A percentile compares a stretch with the other conserved stretches of the same genome.
Evolutionary conservation across 1,140 invertebrate genomes (phyloP).

Genomic region (Formica exsecta): DNA sequence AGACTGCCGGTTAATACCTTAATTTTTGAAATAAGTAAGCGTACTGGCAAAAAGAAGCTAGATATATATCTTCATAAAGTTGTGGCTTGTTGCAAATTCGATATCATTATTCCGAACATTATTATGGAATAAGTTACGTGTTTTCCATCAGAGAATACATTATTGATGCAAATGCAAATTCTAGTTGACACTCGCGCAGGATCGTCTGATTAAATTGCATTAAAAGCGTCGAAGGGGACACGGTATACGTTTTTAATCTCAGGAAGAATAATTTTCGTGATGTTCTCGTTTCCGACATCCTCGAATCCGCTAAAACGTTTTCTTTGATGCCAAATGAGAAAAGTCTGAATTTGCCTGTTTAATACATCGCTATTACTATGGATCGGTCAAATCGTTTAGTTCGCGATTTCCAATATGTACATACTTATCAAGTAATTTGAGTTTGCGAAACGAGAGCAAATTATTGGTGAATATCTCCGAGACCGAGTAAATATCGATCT

Average conservation of each 20-base stretch:
- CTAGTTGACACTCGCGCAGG: neutral
- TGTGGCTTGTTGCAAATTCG: slow-evolving; percentile 44
- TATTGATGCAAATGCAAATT: slow-evolving; percentile 40
- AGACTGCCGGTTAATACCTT: slow-evolving; percentile 28
- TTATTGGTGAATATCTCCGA: slow-evolving; percentile 22
- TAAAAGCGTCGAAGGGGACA: neutral
- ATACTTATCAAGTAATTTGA: slow-evolving; percentile 32
- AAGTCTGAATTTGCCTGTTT: neutral
- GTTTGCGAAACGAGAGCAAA: slow-evolving; percentile 34
- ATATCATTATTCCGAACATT: slow-evolving; percentile 35
- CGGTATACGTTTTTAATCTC: slow-evolving; percentile 14
- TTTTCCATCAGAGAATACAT: slow-evolving; percentile 24
- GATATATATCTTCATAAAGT: slow-evolving; percentile 16
- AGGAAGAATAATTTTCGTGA: neutral
- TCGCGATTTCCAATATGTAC: slow-evolving; percentile 17
- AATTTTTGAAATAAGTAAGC: slow-evolving; percentile 58
- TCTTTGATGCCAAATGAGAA: neutral
- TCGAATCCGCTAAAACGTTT: neutral
- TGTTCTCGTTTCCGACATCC: neutral
- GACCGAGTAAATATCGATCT: slow-evolving; percentile 42
- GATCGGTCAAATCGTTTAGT: neutral
- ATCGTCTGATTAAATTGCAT: slow-evolving; percentile 5
- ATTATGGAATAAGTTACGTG: slow-evolving; percentile 41
- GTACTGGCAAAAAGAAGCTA: neutral
- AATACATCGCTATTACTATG: neutral